phyloP scores from a whole-genome alignment of 2,888 invertebrate genomes.

The Lasioglossum vierecki region DNA sequence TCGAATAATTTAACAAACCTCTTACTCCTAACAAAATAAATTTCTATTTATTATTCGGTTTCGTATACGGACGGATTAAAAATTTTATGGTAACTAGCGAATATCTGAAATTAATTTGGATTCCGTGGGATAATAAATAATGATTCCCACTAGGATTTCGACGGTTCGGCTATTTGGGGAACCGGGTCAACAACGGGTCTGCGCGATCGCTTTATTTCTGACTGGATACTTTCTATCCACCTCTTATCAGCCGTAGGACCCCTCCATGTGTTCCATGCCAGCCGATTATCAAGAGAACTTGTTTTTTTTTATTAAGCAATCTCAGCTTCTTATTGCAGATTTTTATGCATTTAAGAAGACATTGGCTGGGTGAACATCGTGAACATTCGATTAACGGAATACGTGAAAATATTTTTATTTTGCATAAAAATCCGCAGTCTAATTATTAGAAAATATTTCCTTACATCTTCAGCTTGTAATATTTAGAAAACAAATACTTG shows the following conservation, averaged over 20 bases:
- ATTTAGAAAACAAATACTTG: neutral
- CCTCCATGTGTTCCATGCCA: neutral
- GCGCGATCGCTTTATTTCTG: slow-evolving; percentile 68
- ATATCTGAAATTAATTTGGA: neutral
- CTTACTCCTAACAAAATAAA: neutral
- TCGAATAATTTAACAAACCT: neutral
- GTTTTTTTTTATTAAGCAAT: neutral
- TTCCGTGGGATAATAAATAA: neutral
- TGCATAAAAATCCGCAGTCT: too few species aligned
- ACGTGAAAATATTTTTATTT: too few species aligned
- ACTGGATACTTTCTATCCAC: slow-evolving; percentile 73
- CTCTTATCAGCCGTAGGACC: slow-evolving; percentile 23
- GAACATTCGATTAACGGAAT: too few species aligned
- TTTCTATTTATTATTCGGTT: neutral
- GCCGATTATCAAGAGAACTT: slow-evolving; percentile 15
- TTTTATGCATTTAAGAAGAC: too few species aligned
- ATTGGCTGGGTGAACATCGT: too few species aligned
- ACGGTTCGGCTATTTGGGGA: slow-evolving; percentile 66
- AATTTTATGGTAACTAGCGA: neutral
- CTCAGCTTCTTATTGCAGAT: neutral
- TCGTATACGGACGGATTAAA: neutral
- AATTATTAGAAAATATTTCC: neutral
- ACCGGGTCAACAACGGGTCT: slow-evolving; percentile 71
- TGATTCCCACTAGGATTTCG: slow-evolving; percentile 39
- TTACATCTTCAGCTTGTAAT: neutral